phyloP scores from a whole-genome alignment of 1,140 invertebrate species.

The Drosophila nikananu region DNA sequence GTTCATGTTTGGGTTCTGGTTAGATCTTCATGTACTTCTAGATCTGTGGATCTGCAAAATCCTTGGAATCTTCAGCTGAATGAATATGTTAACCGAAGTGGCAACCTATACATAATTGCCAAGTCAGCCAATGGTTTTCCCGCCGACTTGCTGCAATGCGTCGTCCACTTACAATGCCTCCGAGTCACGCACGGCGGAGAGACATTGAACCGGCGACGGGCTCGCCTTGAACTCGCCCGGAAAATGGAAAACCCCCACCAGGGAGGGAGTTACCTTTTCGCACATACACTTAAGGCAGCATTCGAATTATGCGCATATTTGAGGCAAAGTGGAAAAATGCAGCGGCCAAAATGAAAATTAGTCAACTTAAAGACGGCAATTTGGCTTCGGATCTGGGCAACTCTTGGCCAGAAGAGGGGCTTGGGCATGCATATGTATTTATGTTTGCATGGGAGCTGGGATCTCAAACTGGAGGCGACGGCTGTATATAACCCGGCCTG shows the following conservation, averaged over 20 bases:
- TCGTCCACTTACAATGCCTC: conserved; percentile 15
- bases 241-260: conserved; percentile 7
- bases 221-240: conserved; percentile 58
- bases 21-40: background rate
- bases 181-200: conserved; percentile 42
- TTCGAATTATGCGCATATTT: conserved; percentile 67
- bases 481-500: conserved; percentile 36
- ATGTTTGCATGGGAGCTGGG: background rate
- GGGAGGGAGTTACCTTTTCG: conserved; percentile 24
- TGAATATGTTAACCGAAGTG: conserved; percentile 2
- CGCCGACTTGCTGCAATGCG: conserved; percentile 1
- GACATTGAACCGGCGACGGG: conserved; percentile 37
- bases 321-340: conserved; percentile 48
- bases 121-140: conserved; percentile 30
- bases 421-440: background rate
- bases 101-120: conserved; percentile 36
- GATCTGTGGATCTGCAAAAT: background rate
- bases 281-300: conserved; percentile 55
- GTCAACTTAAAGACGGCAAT: conserved; percentile 70
- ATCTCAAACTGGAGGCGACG: background rate
- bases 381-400: conserved; percentile 46
- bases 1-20: conserved; percentile 33
- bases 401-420: conserved; percentile 12
- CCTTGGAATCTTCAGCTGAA: background rate
- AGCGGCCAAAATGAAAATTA: conserved; percentile 63